Conservation (phyloP, 1,140 invertebrate species). For the Steinernema feltiae region DNA sequence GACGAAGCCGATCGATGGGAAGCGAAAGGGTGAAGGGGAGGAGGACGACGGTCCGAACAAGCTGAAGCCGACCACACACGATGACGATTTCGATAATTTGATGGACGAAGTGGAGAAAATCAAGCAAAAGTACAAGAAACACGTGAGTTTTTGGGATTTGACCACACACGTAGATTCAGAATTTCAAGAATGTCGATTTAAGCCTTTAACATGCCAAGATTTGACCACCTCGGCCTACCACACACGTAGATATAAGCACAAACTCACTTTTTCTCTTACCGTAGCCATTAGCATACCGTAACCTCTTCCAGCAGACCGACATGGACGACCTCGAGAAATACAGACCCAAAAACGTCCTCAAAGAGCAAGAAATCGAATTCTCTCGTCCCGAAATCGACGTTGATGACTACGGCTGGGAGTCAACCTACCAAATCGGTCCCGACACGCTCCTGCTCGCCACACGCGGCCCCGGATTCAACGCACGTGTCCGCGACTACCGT, state of each 20-base stretch:
- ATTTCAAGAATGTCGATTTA: too few species aligned
- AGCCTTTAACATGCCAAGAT: too few species aligned
- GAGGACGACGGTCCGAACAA: conserved; percentile 26
- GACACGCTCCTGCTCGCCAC: conserved; percentile 88
- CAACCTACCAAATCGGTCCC: conserved; percentile 73
- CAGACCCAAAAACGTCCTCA: conserved; percentile 53
- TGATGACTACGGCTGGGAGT: conserved; percentile 55
- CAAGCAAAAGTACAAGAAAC: conserved; percentile 34
- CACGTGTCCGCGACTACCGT: conserved; percentile 54
- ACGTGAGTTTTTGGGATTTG: not conserved
- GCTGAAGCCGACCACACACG: conserved; percentile 26
- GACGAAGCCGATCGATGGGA: conserved; percentile 27
- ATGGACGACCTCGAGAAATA: conserved; percentile 55
- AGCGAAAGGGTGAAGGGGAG: conserved; percentile 32
- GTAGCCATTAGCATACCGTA: too few species aligned
- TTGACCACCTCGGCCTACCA: too few species aligned
- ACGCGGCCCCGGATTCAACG: conserved; percentile 78
- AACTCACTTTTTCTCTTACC: too few species aligned
- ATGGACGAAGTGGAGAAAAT: conserved; percentile 50
- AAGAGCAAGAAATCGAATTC: conserved; percentile 47
- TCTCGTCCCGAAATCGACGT: conserved; percentile 46
- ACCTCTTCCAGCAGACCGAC: too few species aligned
- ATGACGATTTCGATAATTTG: conserved; percentile 52
- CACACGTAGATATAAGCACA: too few species aligned
- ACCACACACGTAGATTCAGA: too few species aligned